phyloP scores from a whole-genome alignment of 1,140 invertebrate species.

The Penaeus vannamei region DNA sequence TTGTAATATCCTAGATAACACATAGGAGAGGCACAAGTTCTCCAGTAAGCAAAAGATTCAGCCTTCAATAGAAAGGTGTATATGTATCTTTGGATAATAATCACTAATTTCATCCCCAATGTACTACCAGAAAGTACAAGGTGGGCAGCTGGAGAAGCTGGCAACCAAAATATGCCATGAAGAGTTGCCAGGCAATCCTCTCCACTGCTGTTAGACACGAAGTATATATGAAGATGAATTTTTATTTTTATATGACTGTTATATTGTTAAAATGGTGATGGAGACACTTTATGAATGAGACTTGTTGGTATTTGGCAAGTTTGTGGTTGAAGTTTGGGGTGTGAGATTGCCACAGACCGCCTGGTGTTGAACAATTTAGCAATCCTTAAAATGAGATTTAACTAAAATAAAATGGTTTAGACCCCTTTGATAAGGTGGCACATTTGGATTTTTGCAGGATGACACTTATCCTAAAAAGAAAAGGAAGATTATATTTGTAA shows the following conservation, averaged over 20 bases:
- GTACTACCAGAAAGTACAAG: constrained; percentile 65
- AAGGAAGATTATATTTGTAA: too few relatives aligned
- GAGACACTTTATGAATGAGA: constrained; percentile 53
- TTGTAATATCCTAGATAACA: constrained; percentile 24
- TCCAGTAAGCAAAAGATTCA: background rate
- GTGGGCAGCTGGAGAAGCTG: constrained; percentile 59
- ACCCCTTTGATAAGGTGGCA: background rate
- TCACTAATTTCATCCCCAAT: constrained; percentile 44
- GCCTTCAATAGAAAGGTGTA: background rate
- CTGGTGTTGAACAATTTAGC: constrained; percentile 26
- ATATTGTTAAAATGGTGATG: constrained; percentile 64
- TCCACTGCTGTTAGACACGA: constrained; percentile 60
- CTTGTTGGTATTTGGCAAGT: constrained; percentile 60
- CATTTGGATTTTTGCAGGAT: constrained; percentile 29
- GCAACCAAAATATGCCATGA: constrained; percentile 11
- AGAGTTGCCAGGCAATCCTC: constrained; percentile 49
- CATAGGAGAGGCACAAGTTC: constrained; percentile 9
- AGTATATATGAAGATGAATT: constrained; percentile 65
- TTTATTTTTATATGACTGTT: constrained; percentile 67
- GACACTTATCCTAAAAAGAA: too few relatives aligned
- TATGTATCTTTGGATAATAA: constrained; percentile 36
- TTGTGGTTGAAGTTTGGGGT: constrained; percentile 47
- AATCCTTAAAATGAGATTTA: constrained; percentile 36
- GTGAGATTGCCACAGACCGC: constrained; percentile 59
- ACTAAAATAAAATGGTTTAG: constrained; percentile 32